A percentile compares a stretch with the other conserved stretches of the same genome.
These are phyloP conservation scores for Apis florea DNA, from an alignment of 1,140 invertebrate genomes.

Conservation along the genomic window DNA sequence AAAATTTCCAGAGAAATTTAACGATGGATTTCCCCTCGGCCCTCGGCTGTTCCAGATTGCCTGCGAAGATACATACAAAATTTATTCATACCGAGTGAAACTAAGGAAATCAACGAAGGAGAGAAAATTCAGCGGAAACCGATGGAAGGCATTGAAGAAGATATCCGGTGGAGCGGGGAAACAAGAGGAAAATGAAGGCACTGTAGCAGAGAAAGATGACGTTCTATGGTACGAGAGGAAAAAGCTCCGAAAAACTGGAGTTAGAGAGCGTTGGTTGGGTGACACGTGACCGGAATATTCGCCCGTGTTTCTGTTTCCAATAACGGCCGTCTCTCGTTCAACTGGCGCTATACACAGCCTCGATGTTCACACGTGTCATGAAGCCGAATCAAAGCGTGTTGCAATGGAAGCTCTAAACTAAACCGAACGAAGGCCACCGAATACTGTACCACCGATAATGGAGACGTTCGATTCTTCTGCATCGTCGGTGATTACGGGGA, in stretches of 20 bases:
- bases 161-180: background rate
- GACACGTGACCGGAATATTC: conserved; percentile 61
- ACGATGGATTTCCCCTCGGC: too few species aligned
- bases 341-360: conserved; percentile 3
- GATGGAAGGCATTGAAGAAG: conserved; percentile 16
- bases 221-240: conserved; percentile 22
- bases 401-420: conserved; percentile 30
- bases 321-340: conserved; percentile 22
- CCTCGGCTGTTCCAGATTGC: too few species aligned
- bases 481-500: conserved; percentile 2
- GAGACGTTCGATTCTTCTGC: conserved; percentile 32
- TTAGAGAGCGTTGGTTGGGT: conserved; percentile 48
- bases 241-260: conserved; percentile 29
- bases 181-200: background rate
- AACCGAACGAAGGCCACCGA: conserved; percentile 31
- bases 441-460: conserved; percentile 8
- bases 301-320: conserved; percentile 36
- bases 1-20: too few species aligned
- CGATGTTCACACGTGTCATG: conserved; percentile 24
- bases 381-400: conserved; percentile 56
- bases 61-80: too few species aligned
- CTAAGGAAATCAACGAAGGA: too few species aligned
- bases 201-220: too few species aligned
- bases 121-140: background rate
- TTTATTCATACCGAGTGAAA: too few species aligned